Evolutionary conservation across 37 sponge, comb jelly and placozoan genomes (phyloP).

Genomic region (Ephydatia muelleri): DNA sequence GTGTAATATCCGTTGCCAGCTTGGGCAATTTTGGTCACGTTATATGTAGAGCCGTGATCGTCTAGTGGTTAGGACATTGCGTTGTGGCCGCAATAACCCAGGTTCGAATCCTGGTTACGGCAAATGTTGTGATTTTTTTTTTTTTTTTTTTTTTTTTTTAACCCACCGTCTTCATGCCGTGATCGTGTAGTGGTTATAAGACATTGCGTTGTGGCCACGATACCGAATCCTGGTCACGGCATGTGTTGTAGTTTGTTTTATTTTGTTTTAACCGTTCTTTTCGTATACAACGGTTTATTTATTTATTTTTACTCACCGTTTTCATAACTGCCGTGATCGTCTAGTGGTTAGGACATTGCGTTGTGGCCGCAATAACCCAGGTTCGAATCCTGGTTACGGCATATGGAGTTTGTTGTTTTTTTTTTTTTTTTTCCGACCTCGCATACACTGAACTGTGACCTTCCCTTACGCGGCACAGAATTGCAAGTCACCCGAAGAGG

Average conservation of each 20-base stretch:
- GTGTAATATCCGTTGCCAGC: neutral
- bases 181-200: too few relatives aligned
- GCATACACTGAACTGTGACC: conserved; percentile 12
- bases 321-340: too few relatives aligned
- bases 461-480: conserved; percentile 25
- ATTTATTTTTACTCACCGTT: too few relatives aligned
- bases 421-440: neutral
- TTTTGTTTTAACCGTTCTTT: neutral
- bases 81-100: conserved; percentile 92
- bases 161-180: too few relatives aligned
- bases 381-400: conserved; percentile 92
- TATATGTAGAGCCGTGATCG: neutral
- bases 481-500: conserved; percentile 38
- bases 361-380: conserved; percentile 92
- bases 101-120: conserved; percentile 92
- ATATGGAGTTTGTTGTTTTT: conserved; percentile 24
- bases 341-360: conserved; percentile 88
- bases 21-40: neutral
- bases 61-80: conserved; percentile 86
- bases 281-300: conserved; percentile 3
- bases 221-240: conserved; percentile 89
- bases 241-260: conserved; percentile 28
- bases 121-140: conserved; percentile 40
- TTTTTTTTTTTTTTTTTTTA: too few relatives aligned
- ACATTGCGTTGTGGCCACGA: conserved; percentile 85